A percentile compares a stretch with the other conserved stretches of the same genome.
These are phyloP conservation scores for Anaspis maculata DNA, from an alignment of 2,888 invertebrate species.

Conservation along the genomic window DNA sequence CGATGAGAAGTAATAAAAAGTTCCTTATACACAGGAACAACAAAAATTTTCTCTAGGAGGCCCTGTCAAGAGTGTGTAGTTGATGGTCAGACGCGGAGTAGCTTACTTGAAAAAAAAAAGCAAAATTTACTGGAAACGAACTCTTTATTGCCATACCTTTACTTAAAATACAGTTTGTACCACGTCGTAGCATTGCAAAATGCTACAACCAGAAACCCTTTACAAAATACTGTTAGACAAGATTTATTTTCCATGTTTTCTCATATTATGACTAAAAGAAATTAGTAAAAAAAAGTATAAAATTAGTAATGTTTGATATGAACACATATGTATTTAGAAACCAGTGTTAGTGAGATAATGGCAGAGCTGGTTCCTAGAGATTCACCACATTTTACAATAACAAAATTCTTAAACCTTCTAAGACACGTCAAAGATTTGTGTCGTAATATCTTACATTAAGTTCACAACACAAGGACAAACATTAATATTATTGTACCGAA, in stretches of 20 bases:
- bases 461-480: constrained; percentile 17
- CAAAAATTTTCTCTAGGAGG: no score
- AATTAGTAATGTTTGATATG: constrained; percentile 35
- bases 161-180: constrained; percentile 37
- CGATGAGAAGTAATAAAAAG: no score
- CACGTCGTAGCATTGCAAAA: constrained; percentile 29
- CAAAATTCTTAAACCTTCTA: constrained; percentile 28
- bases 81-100: no score
- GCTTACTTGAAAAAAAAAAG: background rate
- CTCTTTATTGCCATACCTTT: constrained; percentile 44
- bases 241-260: constrained; percentile 1
- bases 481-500: constrained; percentile 15
- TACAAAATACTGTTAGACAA: constrained; percentile 32
- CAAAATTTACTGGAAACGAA: constrained; percentile 37
- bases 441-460: constrained; percentile 20
- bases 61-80: no score
- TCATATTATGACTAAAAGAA: background rate
- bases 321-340: constrained; percentile 38
- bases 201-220: constrained; percentile 19
- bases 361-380: constrained; percentile 36
- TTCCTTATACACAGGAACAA: no score
- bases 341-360: constrained; percentile 37
- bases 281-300: constrained; percentile 31
- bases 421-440: constrained; percentile 18
- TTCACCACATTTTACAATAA: constrained; percentile 34